Percentiles rank a stretch among this genome's conserved stretches.
Conservation (phyloP, 2,888 invertebrate genomes). For the Thelaira solivaga region DNA sequence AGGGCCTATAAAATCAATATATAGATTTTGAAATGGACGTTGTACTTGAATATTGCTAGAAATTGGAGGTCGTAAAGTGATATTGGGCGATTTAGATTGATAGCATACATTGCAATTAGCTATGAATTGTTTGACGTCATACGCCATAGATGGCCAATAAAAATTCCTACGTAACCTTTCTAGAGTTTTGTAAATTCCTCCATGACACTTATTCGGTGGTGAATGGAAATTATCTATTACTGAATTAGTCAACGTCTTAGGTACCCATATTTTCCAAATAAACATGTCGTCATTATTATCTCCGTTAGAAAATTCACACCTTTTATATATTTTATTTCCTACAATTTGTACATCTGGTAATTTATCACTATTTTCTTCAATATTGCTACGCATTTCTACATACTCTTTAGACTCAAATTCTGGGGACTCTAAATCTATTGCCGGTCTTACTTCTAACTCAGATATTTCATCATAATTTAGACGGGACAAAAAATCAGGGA, state of each 20-base stretch:
- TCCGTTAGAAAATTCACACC: slow-evolving; percentile 4
- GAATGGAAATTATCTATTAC: not conserved
- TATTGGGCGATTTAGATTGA: slow-evolving; percentile 29
- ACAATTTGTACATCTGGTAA: slow-evolving; percentile 14
- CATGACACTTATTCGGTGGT: not conserved
- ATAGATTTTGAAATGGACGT: slow-evolving; percentile 37
- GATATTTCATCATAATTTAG: slow-evolving; percentile 30
- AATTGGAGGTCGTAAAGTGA: not conserved
- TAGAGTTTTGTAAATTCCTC: not conserved
- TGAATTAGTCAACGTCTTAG: not conserved
- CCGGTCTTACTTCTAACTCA: not conserved
- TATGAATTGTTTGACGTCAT: not conserved
- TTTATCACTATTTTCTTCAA: not conserved
- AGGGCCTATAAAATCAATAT: slow-evolving; percentile 47
- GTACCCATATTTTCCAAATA: slow-evolving; percentile 31
- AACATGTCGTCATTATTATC: not conserved
- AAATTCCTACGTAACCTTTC: not conserved
- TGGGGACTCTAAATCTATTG: slow-evolving; percentile 21
- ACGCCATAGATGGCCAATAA: slow-evolving; percentile 37
- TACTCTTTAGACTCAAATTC: slow-evolving; percentile 27
- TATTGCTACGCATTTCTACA: not conserved
- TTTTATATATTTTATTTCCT: slow-evolving; percentile 12
- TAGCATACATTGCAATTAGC: not conserved
- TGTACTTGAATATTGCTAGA: not conserved
- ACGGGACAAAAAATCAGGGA: slow-evolving; percentile 38